Base-by-base conservation (phyloP, 2,113 vertebrate genomes). In the Macquaria australasica region DNA sequence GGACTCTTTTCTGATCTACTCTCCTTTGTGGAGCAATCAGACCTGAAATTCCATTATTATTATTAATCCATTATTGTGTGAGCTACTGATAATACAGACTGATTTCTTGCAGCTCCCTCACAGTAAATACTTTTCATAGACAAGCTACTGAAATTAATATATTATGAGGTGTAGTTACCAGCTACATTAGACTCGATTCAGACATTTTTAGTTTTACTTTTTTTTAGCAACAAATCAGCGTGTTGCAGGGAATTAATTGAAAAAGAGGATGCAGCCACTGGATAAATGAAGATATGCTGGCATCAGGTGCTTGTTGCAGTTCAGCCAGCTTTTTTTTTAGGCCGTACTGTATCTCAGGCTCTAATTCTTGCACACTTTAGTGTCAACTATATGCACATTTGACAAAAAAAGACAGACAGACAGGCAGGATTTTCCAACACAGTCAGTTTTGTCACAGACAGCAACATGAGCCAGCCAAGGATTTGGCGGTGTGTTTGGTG, bases 401-500 rank as follows among this genome's bases (percentile, higher is more conserved):
- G 34, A 64, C 34, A 37, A 20, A 34, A 59, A 37, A 31, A 31
- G 28, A 31, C 31, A 37, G 53, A 5, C 21, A 41, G 31, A 73
- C 41, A n/a, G 66, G 14, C 34, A 21, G 31, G 37, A 28, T 31
- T 3, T 8, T 14, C 16, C 50, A 41, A 59, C 21, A 21, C 12
- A 23, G 34, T 16, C 60, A 6, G 28, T 23, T 76, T 68, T 34
- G 34, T 34, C 76, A 62, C 73, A 60, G 31, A 41, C 20, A 59
- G 71, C 62, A 50, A 84, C 48, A 21, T 72, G 77, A 86, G 76
- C 28, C 74, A 51, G 28, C 21, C 7, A 1, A 53, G 67, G 80
- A 66, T 77, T 79, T 77, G 80, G 63, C 80, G 10, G n/a, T 43
- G 66, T 39, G 45, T 80, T 66, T 77, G 75, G n/a, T 41, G 16